A percentile compares a stretch with the other conserved stretches of the same genome.
These are phyloP conservation scores for Tipula confusa DNA, from an alignment of 2,888 invertebrate species.

Conservation along the genomic window DNA sequence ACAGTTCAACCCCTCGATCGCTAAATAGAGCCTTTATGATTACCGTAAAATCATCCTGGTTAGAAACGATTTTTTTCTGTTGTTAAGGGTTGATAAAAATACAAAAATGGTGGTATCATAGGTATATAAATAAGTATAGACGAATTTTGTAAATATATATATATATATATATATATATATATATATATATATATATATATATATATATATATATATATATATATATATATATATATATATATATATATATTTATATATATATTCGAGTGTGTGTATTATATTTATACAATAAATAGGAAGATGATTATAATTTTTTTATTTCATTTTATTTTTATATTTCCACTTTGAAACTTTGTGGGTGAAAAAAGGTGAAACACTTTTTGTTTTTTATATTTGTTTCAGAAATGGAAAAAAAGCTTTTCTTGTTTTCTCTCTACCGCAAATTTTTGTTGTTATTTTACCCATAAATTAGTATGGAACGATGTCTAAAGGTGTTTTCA, in stretches of 20 bases:
- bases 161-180: no score
- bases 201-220: no score
- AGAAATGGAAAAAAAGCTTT: not conserved
- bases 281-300: not conserved
- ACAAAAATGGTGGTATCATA: constrained; percentile 9
- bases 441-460: not conserved
- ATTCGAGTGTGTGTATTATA: no score
- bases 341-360: not conserved
- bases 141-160: no score
- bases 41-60: not conserved
- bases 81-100: constrained; percentile 14
- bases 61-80: not conserved
- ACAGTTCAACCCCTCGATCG: not conserved
- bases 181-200: no score
- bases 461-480: not conserved
- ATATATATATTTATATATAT: no score
- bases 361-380: not conserved
- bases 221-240: no score
- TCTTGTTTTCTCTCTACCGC: not conserved
- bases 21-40: not conserved
- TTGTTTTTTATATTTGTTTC: not conserved
- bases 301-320: not conserved
- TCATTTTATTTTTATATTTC: not conserved
- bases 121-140: not conserved
- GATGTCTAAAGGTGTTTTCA: not conserved